Evolutionary conservation across 2,113 vertebrate genomes (phyloP), one percentile per base, ranked within the genome.

Genomic region (Boleophthalmus pectinirostris): DNA sequence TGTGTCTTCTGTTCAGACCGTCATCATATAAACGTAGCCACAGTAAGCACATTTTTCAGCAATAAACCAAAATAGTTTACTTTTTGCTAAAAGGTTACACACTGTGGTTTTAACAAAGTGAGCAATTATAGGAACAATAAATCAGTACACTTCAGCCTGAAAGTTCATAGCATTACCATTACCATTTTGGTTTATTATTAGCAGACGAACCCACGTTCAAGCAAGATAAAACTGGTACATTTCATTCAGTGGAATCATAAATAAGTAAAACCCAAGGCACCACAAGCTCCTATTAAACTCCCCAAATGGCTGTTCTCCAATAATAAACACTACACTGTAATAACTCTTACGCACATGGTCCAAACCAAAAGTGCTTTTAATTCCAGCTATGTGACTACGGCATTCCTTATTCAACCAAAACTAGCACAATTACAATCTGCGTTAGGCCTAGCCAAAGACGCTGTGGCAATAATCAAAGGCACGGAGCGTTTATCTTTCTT

Each of bases 341-440:
- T 47, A 71, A 56, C 73, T 43, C 33, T 16, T 15, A 9, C 12
- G 14, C 65, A 24, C 20, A 15, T 9, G 25, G 58, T 81, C 81
- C 79, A 86, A 77, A 88, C 83, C 82, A 69, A 86, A 85, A 84
- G 65, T 35, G 64, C 33, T 45, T 29, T 73, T 67, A 61, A 77
- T 83, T 86, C 78, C 66, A 82, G 69, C 66, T 75, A 85, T 82
- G 79, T 71, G 82, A 90, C 86, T 78, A 61, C 84, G 86, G 78
- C 78, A 90, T 91, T 88, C 86, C 84, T 16, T n/a, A 54, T 54
- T 68, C 64, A 29, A 89, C 90, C 88, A 90, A 79, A 90, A 87
- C 79, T 33, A 89, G 85, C 89, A 77, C 72, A 77, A 79, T 73
- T 82, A 87, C 90, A 86, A 70, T 89, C 75, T 18, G 23, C 46